These are phyloP conservation scores for Cydia strobilella DNA, from an alignment of 1,140 invertebrate genomes.

Conservation along the genomic window DNA sequence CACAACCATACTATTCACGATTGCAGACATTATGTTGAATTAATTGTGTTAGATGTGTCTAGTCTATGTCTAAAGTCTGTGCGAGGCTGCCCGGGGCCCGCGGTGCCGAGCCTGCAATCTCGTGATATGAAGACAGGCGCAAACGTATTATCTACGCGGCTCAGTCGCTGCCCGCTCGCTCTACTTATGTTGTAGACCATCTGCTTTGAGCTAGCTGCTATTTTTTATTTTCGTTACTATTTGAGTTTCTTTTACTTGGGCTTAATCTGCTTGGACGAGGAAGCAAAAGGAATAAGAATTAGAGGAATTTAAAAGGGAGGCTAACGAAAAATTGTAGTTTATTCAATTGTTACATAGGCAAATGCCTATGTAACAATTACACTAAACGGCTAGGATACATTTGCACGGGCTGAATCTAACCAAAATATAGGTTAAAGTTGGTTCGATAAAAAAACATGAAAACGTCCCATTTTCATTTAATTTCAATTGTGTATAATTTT, in stretches of 20 bases:
- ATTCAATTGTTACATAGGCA: too few relatives aligned
- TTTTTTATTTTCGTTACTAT: not conserved
- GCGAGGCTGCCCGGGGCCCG: constrained; percentile 20
- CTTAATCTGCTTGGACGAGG: not conserved
- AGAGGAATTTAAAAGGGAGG: too few relatives aligned
- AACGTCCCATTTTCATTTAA: too few relatives aligned
- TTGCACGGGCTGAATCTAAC: too few relatives aligned
- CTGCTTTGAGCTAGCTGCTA: constrained; percentile 28
- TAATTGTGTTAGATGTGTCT: not conserved
- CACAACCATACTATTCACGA: constrained; percentile 42
- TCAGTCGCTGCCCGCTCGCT: constrained; percentile 34
- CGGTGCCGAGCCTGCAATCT: constrained; percentile 46
- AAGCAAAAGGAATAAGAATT: too few relatives aligned
- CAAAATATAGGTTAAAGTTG: too few relatives aligned
- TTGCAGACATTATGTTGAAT: not conserved
- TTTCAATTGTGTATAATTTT: too few relatives aligned
- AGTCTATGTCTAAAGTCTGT: constrained; percentile 14
- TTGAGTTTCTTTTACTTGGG: not conserved
- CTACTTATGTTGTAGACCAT: constrained; percentile 18
- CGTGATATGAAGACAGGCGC: constrained; percentile 42
- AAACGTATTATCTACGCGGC: constrained; percentile 44
- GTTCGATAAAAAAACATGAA: too few relatives aligned
- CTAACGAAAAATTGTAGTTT: too few relatives aligned
- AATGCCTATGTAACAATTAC: too few relatives aligned
- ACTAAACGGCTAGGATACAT: too few relatives aligned